Percentiles rank a stretch among this genome's conserved stretches.
phyloP scores from a whole-genome alignment of 2,797 vertebrate genomes.

The Manis crassicaudata region DNA sequence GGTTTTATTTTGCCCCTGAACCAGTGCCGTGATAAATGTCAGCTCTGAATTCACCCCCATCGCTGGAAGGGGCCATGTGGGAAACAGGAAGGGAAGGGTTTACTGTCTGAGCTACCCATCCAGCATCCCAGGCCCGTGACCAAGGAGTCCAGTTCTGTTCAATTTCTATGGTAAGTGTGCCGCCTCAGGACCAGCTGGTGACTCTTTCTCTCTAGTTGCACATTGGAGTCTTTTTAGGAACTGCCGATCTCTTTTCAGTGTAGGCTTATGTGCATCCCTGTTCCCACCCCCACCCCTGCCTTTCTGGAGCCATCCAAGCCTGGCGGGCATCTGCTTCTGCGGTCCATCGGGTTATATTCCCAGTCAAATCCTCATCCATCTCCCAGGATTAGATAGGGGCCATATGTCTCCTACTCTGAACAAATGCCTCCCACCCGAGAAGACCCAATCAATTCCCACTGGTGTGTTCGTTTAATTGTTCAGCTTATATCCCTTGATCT shows the following conservation, averaged over 20 bases:
- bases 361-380: background rate
- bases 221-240: background rate
- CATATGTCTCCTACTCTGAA: slow-evolving; percentile 3
- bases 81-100: background rate
- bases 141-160: background rate
- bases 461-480: background rate
- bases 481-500: background rate
- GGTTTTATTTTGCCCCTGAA: background rate
- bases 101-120: background rate
- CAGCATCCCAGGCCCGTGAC: background rate
- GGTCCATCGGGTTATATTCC: background rate
- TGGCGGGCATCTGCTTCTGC: background rate
- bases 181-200: background rate
- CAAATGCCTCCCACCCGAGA: background rate
- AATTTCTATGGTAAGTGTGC: background rate
- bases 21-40: too few relatives aligned
- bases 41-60: background rate
- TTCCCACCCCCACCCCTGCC: background rate
- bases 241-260: background rate
- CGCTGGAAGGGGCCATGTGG: background rate
- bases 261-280: background rate
- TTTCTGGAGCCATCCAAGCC: background rate
- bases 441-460: background rate
- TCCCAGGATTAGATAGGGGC: background rate
- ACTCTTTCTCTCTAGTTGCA: background rate